Evolutionary conservation across 2,797 vertebrate species (phyloP).

Genomic region (Sebastiscus albofasciatus): DNA sequence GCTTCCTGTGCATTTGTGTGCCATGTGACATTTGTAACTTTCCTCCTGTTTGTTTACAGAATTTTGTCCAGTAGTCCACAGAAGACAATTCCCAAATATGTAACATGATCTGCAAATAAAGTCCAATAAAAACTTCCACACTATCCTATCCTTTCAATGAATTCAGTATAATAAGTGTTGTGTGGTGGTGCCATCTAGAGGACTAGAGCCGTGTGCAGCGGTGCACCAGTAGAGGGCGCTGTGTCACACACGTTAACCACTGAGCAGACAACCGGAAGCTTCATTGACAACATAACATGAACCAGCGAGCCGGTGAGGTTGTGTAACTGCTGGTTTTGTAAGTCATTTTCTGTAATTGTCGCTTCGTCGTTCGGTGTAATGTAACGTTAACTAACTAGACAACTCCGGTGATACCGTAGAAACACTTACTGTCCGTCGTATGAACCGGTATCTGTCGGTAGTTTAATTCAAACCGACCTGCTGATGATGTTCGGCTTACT

Average conservation of each 20-base stretch:
- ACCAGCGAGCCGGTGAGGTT: slow-evolving; percentile 43
- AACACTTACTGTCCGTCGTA: rapidly evolving
- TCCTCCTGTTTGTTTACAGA: too few species aligned
- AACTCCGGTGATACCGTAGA: rapidly evolving
- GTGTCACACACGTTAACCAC: not conserved
- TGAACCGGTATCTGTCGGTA: not conserved
- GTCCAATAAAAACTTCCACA: too few species aligned
- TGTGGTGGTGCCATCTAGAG: slow-evolving; percentile 63
- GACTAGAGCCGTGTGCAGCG: rapidly evolving
- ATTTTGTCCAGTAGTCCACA: too few species aligned
- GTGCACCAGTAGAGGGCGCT: slow-evolving; percentile 52
- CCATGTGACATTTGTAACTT: too few species aligned
- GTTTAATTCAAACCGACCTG: not conserved
- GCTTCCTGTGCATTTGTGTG: too few species aligned
- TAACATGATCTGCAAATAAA: too few species aligned
- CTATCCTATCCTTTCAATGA: too few species aligned
- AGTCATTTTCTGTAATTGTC: slow-evolving; percentile 42
- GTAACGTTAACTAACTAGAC: rapidly evolving
- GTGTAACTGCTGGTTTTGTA: slow-evolving; percentile 62
- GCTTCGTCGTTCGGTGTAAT: not conserved
- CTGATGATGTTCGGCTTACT: slow-evolving; percentile 7
- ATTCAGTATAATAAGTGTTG: not conserved
- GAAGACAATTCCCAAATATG: too few species aligned
- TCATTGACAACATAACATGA: slow-evolving; percentile 9
- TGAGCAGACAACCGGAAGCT: slow-evolving; percentile 1